Evolutionary conservation across 2,797 vertebrate species (phyloP).

Genomic region (Paguma larvata): DNA sequence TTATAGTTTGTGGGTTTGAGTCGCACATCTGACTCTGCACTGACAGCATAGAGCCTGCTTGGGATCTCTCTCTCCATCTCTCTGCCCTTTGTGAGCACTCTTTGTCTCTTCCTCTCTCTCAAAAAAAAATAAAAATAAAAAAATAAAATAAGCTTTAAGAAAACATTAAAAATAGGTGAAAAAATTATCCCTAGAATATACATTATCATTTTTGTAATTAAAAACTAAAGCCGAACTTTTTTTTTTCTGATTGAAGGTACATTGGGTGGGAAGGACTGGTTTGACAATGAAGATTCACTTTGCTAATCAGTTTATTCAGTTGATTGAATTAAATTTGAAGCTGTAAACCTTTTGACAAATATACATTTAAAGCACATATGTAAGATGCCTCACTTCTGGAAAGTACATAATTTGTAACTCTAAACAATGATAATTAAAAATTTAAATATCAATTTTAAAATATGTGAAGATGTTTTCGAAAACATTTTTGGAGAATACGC

Average conservation of each 20-base stretch:
- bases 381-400: not conserved
- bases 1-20: too few species aligned
- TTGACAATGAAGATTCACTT: not conserved
- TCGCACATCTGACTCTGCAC: too few species aligned
- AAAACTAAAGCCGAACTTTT: not conserved
- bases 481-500: not conserved
- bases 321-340: constrained; percentile 20
- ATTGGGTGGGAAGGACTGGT: not conserved
- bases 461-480: not conserved
- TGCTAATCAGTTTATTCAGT: not conserved
- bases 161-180: not conserved
- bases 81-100: too few species aligned
- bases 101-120: too few species aligned
- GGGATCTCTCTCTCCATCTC: too few species aligned
- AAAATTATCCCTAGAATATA: not conserved
- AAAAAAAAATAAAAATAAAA: too few species aligned
- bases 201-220: not conserved
- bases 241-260: not conserved
- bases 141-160: too few species aligned
- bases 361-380: not conserved
- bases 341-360: constrained; percentile 14
- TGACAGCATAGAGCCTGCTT: too few species aligned
- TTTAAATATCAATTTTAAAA: constrained; percentile 39
- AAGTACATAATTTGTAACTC: not conserved
- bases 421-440: constrained; percentile 52